These are phyloP conservation scores for Chelonoidis abingdonii DNA, from an alignment of 2,113 vertebrate species.

Conservation along the genomic window DNA sequence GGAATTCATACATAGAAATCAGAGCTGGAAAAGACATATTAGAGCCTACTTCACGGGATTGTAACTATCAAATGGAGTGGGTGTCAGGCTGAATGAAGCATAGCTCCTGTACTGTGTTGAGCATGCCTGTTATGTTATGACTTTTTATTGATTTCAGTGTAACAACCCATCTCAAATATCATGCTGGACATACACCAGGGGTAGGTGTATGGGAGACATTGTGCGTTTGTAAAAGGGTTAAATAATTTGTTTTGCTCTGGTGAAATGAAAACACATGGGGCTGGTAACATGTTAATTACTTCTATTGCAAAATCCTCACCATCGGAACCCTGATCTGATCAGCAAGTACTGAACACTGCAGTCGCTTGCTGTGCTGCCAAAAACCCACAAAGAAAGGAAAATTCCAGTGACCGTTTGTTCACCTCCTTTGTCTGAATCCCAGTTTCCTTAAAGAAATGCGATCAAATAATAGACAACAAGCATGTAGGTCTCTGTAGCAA, in stretches of 20 bases:
- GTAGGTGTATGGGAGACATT: background rate
- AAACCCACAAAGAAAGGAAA: background rate
- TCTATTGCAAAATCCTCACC: background rate
- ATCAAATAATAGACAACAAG: background rate
- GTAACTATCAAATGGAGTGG: background rate
- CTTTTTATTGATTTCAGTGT: background rate
- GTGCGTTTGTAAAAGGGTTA: background rate
- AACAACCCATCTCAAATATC: background rate
- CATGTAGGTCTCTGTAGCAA: background rate
- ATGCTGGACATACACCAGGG: background rate
- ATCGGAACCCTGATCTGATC: background rate
- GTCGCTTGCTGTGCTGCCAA: background rate
- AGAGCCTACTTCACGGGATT: background rate
- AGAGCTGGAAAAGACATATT: background rate
- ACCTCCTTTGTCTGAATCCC: background rate
- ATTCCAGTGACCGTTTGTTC: background rate
- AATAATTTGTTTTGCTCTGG: background rate
- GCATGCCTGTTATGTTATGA: background rate
- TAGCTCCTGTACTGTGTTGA: background rate
- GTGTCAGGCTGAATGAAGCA: background rate
- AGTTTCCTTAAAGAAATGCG: background rate
- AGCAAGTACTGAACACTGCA: background rate
- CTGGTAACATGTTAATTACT: background rate
- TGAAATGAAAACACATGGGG: background rate
- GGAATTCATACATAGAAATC: background rate